phyloP scores from a whole-genome alignment of 2,888 invertebrate genomes.

The Agriopis marginaria region DNA sequence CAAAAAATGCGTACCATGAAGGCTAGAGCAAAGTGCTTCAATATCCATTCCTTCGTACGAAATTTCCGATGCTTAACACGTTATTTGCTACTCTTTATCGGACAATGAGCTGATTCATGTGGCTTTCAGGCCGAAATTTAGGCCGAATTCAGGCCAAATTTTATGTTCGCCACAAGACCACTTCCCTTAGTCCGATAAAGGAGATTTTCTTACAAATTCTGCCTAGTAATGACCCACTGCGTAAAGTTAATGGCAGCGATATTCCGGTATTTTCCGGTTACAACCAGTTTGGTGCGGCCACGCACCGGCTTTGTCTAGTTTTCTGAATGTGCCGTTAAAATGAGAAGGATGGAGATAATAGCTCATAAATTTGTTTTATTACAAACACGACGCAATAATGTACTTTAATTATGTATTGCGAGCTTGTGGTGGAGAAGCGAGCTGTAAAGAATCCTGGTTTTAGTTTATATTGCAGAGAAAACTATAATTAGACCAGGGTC shows the following conservation, averaged over 20 bases:
- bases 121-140: constrained; percentile 34
- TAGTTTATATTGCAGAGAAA: background rate
- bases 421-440: constrained; percentile 10
- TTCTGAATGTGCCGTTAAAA: constrained; percentile 30
- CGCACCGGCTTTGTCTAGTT: constrained; percentile 40
- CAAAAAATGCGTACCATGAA: constrained; percentile 26
- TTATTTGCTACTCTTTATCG: constrained; percentile 38
- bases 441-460: background rate
- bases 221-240: constrained; percentile 48
- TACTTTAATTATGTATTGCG: constrained; percentile 30
- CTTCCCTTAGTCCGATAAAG: constrained; percentile 42
- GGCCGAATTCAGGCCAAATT: constrained; percentile 19
- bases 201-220: constrained; percentile 50
- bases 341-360: constrained; percentile 39
- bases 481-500: too few relatives aligned
- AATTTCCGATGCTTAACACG: constrained; percentile 32
- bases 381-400: constrained; percentile 37
- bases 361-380: constrained; percentile 40
- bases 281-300: constrained; percentile 40
- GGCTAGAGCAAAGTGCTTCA: constrained; percentile 28
- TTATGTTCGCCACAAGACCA: constrained; percentile 42
- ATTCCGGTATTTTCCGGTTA: constrained; percentile 45
- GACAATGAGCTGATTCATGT: constrained; percentile 41
- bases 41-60: constrained; percentile 28
- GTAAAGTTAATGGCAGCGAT: constrained; percentile 44